A percentile compares a stretch with the other conserved stretches of the same genome.
These are phyloP conservation scores for Anomalospiza imberbis DNA, from an alignment of 2,797 vertebrate genomes.

Conservation along the genomic window DNA sequence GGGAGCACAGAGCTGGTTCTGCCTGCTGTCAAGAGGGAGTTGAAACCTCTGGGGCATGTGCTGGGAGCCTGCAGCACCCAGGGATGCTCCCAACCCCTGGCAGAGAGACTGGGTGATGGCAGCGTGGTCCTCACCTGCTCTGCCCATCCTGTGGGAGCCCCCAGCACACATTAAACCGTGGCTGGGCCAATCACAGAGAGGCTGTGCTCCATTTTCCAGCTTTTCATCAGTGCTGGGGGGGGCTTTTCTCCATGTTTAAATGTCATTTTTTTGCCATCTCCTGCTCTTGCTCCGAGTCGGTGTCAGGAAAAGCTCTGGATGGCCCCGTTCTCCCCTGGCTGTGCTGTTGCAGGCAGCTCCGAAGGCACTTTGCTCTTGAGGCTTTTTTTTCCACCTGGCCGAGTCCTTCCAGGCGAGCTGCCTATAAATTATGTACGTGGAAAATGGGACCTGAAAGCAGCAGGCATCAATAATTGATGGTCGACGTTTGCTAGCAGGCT, in stretches of 20 bases:
- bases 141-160: neutral
- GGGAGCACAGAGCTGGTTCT: neutral
- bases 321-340: fast-evolving
- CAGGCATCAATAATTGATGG: constrained; percentile 70
- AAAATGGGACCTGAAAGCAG: constrained; percentile 68
- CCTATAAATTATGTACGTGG: constrained; percentile 75
- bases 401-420: neutral
- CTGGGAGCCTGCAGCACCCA: neutral
- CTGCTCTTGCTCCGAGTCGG: neutral
- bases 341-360: neutral
- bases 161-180: neutral
- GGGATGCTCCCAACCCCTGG: neutral
- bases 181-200: neutral
- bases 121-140: fast-evolving
- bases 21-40: neutral
- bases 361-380: neutral
- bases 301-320: neutral
- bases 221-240: neutral
- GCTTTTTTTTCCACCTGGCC: neutral
- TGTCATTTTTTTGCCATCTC: neutral
- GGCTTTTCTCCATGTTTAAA: neutral
- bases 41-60: neutral
- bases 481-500: neutral
- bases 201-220: neutral
- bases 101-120: neutral